Base-by-base conservation (phyloP, 2,113 vertebrate genomes). In the Bufo bufo region DNA sequence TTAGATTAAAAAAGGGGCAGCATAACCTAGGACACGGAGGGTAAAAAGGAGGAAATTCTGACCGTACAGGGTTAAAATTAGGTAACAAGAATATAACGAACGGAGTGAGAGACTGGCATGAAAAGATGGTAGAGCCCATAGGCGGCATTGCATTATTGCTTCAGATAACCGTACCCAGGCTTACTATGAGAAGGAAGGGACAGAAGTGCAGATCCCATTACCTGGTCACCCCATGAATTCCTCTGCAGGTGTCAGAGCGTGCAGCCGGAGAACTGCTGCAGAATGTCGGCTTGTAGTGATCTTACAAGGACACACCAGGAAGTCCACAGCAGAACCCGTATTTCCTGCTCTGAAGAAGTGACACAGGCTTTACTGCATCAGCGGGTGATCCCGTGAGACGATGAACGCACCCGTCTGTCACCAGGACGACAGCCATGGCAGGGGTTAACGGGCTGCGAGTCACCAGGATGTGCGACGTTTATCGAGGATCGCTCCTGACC, bases 331-430 rank as follows among this genome's bases (percentile, higher is more conserved):
- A 75, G 47, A 74, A 50, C 66, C 47, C 6, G 71, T 82, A 88
- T 88, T 88, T 88, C 86, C 86, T 88, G 58, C 58, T 82, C 4
- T 8, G 1, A 0, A 82, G 56, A 10, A 63, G 19, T 82, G 80
- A 65, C 43, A 82, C 80, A 47, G 59, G 19, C 58, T 82, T 47
- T 13, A 6, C 75, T n/a, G 3, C 3, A 56, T 45, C 19, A 11
- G 43, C 16, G 43, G 8, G 54, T 8, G 17, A n/a, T 80, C 5
- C 52, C n/a, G 43, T 17, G 2, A 6, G 11, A 63, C 11, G 6
- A 63, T 43, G 63, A 59, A 9, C 7, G 52, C 1, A 47, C 56
- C 2, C 13, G 10, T 7, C 4, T 50, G 47, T 75, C 6, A 47
- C 14, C 14, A 43, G 69, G 45, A 16, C 7, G 10, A 65, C 63